A percentile compares a stretch with the other conserved stretches of the same genome.
Conservation (phyloP, 2,888 invertebrate species). For the Lithophane ornitopus region DNA sequence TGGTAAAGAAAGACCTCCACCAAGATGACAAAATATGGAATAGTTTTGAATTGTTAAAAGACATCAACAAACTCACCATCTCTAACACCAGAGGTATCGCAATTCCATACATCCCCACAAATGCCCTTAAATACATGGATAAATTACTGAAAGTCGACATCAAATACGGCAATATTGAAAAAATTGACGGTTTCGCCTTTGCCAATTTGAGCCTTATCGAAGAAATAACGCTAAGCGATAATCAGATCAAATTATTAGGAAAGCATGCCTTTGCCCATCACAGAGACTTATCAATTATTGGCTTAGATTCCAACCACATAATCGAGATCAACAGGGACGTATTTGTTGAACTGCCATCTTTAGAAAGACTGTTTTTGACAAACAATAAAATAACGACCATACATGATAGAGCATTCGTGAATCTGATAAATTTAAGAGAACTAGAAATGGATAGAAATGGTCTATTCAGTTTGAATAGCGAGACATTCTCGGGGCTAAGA, state of each 20-base stretch:
- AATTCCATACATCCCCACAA: conserved; percentile 92
- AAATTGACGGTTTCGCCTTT: conserved; percentile 93
- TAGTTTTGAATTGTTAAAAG: conserved; percentile 91
- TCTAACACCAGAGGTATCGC: conserved; percentile 92
- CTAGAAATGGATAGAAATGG: conserved; percentile 94
- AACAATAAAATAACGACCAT: conserved; percentile 95
- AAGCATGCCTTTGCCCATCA: conserved; percentile 93
- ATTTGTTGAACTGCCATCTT: conserved; percentile 93
- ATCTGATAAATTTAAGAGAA: conserved; percentile 92
- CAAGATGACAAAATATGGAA: conserved; percentile 92
- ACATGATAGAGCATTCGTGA: conserved; percentile 95
- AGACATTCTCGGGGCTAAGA: conserved; percentile 93
- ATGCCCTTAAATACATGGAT: conserved; percentile 91
- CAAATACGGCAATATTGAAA: conserved; percentile 92
- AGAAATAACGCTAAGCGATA: conserved; percentile 92
- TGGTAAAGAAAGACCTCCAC: conserved; percentile 90
- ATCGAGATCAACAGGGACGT: conserved; percentile 93
- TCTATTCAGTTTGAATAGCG: conserved; percentile 93
- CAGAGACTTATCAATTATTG: conserved; percentile 91
- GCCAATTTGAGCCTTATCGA: conserved; percentile 92
- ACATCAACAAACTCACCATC: conserved; percentile 92
- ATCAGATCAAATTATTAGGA: conserved; percentile 92
- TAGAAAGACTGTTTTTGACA: conserved; percentile 94
- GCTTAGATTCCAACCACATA: conserved; percentile 93
- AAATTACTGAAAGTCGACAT: conserved; percentile 91